These are phyloP conservation scores for Aspidoscelis tigris DNA, from an alignment of 2,113 vertebrate species.

Conservation along the genomic window DNA sequence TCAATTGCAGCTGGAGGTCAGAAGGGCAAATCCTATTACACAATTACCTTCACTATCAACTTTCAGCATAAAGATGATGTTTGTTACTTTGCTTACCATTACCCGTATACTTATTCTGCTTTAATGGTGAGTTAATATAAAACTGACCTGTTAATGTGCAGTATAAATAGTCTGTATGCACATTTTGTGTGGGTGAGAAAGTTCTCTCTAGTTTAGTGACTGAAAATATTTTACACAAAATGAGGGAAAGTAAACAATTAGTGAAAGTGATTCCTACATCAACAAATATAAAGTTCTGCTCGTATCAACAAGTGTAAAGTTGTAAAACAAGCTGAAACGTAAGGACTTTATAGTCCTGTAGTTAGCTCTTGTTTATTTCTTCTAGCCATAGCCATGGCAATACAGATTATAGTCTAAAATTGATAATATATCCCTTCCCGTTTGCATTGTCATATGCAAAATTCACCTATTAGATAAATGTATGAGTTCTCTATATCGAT, in stretches of 20 bases:
- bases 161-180: neutral
- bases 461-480: too few species aligned
- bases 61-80: conserved; percentile 98
- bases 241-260: neutral
- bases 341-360: neutral
- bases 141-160: neutral
- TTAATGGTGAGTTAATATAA: conserved; percentile 84
- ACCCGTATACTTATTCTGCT: conserved; percentile 94
- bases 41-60: conserved; percentile 91
- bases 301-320: neutral
- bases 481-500: too few species aligned
- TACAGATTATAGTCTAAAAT: neutral
- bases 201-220: neutral
- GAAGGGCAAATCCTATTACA: conserved; percentile 98
- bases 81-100: conserved; percentile 99
- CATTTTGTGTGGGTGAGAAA: neutral
- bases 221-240: neutral
- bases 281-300: neutral
- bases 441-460: too few species aligned
- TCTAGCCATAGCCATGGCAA: neutral
- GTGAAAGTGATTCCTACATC: neutral
- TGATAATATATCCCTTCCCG: neutral
- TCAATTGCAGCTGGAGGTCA: conserved; percentile 94
- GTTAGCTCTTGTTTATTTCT: neutral
- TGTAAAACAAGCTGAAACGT: neutral